Evolutionary conservation across 2,797 vertebrate genomes (phyloP).

Genomic region (Adelosebastes latens): DNA sequence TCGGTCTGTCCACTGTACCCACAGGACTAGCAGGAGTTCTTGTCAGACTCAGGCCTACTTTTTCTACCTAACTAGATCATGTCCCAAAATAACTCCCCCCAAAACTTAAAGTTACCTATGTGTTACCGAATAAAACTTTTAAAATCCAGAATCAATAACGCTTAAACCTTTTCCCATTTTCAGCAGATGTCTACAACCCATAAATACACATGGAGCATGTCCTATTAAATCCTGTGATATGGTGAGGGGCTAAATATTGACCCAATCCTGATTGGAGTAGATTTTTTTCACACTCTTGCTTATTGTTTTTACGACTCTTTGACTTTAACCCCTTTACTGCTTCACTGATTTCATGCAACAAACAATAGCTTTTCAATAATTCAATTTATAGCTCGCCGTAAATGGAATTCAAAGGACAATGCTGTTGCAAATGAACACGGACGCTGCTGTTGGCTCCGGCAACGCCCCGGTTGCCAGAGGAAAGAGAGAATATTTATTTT

Average conservation of each 20-base stretch:
- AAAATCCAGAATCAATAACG: slow-evolving; percentile 68
- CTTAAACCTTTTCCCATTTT: slow-evolving; percentile 70
- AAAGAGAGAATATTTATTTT: slow-evolving; percentile 77
- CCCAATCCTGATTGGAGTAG: slow-evolving; percentile 76
- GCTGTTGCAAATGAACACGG: slow-evolving; percentile 73
- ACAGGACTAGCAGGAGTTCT: slow-evolving; percentile 38
- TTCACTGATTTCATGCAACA: slow-evolving; percentile 78
- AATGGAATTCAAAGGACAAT: slow-evolving; percentile 80
- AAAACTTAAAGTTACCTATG: slow-evolving; percentile 62
- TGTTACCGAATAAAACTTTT: slow-evolving; percentile 68
- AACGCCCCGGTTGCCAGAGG: slow-evolving; percentile 55
- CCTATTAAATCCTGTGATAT: slow-evolving; percentile 81
- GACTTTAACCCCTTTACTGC: slow-evolving; percentile 83
- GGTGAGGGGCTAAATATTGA: slow-evolving; percentile 77
- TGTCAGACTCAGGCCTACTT: slow-evolving; percentile 66
- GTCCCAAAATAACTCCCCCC: slow-evolving; percentile 58
- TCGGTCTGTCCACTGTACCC: slow-evolving; percentile 43
- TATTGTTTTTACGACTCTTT: slow-evolving; percentile 80
- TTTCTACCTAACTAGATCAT: slow-evolving; percentile 69
- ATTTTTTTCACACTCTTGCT: slow-evolving; percentile 78
- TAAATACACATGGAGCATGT: slow-evolving; percentile 83
- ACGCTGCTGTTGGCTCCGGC: slow-evolving; percentile 61
- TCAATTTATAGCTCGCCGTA: slow-evolving; percentile 80
- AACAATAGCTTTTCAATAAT: slow-evolving; percentile 85
- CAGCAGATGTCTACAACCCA: slow-evolving; percentile 77